These are phyloP conservation scores for Danio jaintianensis DNA, from an alignment of 2,797 vertebrate genomes.

Conservation along the genomic window DNA sequence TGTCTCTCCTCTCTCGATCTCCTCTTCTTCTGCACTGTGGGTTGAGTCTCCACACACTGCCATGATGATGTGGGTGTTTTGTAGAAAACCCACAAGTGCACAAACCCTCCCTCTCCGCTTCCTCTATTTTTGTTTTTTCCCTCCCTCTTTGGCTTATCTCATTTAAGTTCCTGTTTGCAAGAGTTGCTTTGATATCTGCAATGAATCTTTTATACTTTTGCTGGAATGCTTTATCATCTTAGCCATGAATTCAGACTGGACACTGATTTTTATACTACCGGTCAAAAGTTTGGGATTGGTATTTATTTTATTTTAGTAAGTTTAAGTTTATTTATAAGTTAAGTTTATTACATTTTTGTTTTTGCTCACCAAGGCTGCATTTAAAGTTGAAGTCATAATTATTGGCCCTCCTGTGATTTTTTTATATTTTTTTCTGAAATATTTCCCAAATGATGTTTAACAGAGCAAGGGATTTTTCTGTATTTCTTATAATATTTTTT, in stretches of 20 bases:
- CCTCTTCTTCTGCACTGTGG: conserved; percentile 13
- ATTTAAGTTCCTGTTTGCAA: not conserved
- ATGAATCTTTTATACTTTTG: conserved; percentile 7
- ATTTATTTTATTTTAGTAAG: too few relatives aligned
- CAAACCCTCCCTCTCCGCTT: conserved; percentile 26
- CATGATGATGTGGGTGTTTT: conserved; percentile 52
- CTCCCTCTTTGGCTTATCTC: conserved; percentile 12
- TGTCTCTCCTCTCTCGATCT: conserved; percentile 21
- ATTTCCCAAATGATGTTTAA: too few relatives aligned
- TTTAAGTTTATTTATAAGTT: too few relatives aligned
- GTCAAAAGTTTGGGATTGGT: too few relatives aligned
- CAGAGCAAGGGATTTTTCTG: too few relatives aligned
- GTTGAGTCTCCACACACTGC: conserved; percentile 28
- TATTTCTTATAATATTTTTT: too few relatives aligned
- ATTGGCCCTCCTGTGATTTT: too few relatives aligned
- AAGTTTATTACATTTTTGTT: too few relatives aligned
- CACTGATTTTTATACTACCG: too few relatives aligned
- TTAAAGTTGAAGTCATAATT: too few relatives aligned
- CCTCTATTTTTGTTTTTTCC: not conserved
- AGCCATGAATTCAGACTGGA: not conserved
- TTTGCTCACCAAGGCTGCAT: too few relatives aligned
- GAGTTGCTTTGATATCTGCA: not conserved
- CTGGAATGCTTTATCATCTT: not conserved
- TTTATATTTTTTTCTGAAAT: too few relatives aligned
- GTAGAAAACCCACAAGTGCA: conserved; percentile 13